These are phyloP conservation scores for Nasonia longicornis DNA, from an alignment of 1,140 invertebrate genomes.

Conservation along the genomic window DNA sequence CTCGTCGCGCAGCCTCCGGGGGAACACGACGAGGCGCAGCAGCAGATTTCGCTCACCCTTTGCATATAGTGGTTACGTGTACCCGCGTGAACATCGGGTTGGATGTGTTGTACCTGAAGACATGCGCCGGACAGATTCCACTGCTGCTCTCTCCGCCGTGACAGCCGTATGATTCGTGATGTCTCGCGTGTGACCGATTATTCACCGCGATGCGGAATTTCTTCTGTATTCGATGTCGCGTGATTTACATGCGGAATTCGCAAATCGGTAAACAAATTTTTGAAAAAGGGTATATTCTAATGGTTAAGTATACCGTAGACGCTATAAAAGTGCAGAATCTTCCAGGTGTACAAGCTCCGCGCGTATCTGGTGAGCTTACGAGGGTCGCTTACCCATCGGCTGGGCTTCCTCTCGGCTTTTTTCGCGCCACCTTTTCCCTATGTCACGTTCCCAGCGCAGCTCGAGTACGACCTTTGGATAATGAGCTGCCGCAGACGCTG, in stretches of 20 bases:
- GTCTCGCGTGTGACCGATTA: not conserved
- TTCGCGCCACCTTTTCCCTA: not conserved
- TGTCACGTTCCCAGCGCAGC: not conserved
- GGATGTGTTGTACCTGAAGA: not conserved
- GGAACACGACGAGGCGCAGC: not conserved
- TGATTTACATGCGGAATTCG: no score
- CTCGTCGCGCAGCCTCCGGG: not conserved
- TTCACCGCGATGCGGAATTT: not conserved
- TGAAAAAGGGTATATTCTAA: no score
- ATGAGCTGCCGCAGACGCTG: not conserved
- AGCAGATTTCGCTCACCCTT: not conserved
- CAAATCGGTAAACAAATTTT: no score
- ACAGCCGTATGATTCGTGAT: not conserved
- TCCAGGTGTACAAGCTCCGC: no score
- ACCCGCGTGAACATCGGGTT: not conserved
- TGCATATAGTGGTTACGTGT: not conserved
- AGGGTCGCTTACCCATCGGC: no score
- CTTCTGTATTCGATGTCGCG: no score
- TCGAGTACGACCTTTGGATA: slow-evolving; percentile 12
- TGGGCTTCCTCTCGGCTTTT: not conserved
- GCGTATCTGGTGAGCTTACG: no score
- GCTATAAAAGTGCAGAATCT: not conserved
- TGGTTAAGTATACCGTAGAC: no score
- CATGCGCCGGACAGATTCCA: not conserved
- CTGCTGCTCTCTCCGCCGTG: not conserved